These are phyloP conservation scores for Brachyalestes nurse DNA, from an alignment of 2,797 vertebrate genomes.

Conservation along the genomic window DNA sequence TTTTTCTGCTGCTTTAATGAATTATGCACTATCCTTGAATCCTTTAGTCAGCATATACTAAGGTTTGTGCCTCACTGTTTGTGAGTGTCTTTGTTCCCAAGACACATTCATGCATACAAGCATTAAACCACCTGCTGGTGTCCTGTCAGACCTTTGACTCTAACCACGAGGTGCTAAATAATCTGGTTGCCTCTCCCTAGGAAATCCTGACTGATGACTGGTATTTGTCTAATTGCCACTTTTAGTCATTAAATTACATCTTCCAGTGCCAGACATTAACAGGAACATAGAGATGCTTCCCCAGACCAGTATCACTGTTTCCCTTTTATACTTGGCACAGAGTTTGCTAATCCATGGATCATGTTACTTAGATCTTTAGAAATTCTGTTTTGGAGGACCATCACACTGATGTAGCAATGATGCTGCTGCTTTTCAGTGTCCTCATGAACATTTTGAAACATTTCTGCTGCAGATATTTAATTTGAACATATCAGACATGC, in stretches of 20 bases:
- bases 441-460: too few relatives aligned
- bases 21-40: neutral
- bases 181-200: neutral
- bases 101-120: neutral
- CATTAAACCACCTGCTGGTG: neutral
- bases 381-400: neutral
- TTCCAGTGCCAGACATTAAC: neutral
- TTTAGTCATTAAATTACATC: conserved; percentile 24
- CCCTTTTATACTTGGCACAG: conserved; percentile 8
- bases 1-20: neutral
- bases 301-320: conserved; percentile 1
- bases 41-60: neutral
- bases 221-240: conserved; percentile 4
- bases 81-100: neutral
- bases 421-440: too few relatives aligned
- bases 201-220: conserved; percentile 1
- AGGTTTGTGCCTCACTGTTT: neutral
- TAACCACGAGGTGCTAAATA: neutral
- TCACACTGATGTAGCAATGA: neutral
- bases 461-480: too few relatives aligned
- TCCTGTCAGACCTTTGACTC: conserved; percentile 26
- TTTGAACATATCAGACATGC: neutral
- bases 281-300: neutral
- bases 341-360: neutral
- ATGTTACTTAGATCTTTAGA: neutral